Evolutionary conservation across 2,113 vertebrate species (phyloP).

Genomic region (Plecturocebus donacophilus): DNA sequence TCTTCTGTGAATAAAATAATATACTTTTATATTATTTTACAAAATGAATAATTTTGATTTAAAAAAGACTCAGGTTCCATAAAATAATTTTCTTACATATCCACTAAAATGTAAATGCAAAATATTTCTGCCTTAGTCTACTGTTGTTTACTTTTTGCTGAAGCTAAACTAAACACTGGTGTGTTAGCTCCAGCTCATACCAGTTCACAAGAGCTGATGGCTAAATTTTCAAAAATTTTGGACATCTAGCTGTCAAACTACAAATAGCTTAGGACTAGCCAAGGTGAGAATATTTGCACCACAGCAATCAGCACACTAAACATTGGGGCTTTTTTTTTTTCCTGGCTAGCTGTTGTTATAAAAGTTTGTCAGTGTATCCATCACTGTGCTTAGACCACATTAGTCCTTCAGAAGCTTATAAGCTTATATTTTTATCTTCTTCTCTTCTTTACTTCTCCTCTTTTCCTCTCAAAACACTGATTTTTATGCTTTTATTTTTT

Average conservation of each 20-base stretch:
- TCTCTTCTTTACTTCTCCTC: neutral
- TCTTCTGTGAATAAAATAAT: slow-evolving; percentile 27
- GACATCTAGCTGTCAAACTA: neutral
- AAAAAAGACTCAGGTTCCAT: neutral
- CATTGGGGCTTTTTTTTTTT: neutral
- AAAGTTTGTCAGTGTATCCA: neutral
- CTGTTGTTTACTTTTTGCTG: neutral
- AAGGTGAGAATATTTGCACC: neutral
- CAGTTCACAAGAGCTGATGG: neutral
- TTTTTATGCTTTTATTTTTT: neutral
- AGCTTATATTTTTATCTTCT: neutral
- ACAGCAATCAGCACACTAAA: neutral
- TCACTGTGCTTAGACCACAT: neutral
- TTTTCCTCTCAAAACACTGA: neutral
- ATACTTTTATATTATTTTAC: neutral
- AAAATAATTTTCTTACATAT: neutral
- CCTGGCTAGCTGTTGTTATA: neutral
- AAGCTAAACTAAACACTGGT: neutral
- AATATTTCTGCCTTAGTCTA: neutral
- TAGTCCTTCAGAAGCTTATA: neutral
- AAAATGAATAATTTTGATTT: slow-evolving; percentile 31
- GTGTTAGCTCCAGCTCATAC: neutral
- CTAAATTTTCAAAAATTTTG: neutral
- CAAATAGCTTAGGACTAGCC: neutral
- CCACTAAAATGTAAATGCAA: neutral